These are phyloP conservation scores for Cephus cinctus DNA, from an alignment of 1,140 invertebrate genomes.

Conservation along the genomic window DNA sequence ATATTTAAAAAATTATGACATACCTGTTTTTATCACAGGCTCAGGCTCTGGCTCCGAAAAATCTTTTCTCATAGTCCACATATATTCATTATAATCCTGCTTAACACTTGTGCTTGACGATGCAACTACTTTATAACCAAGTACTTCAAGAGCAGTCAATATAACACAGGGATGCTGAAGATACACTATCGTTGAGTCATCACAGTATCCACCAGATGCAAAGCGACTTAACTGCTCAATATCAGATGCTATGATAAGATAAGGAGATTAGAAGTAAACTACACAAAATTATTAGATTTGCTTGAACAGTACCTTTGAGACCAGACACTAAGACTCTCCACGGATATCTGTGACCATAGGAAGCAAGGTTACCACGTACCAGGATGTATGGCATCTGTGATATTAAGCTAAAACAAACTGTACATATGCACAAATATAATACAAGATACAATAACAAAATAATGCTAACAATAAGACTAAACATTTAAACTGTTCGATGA, in stretches of 20 bases:
- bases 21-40: constrained; percentile 45
- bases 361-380: constrained; percentile 81
- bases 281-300: too few relatives aligned
- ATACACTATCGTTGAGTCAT: constrained; percentile 78
- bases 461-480: too few relatives aligned
- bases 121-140: constrained; percentile 83
- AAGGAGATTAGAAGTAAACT: not conserved
- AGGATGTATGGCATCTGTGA: constrained; percentile 80
- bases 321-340: constrained; percentile 82
- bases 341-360: constrained; percentile 79
- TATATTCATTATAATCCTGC: constrained; percentile 85
- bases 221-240: constrained; percentile 77
- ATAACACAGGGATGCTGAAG: constrained; percentile 84
- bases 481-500: too few relatives aligned
- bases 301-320: constrained; percentile 69
- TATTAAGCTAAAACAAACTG: constrained; percentile 30
- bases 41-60: constrained; percentile 75
- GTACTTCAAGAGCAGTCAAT: constrained; percentile 79
- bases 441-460: too few relatives aligned
- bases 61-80: constrained; percentile 90
- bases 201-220: constrained; percentile 76
- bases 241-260: constrained; percentile 66
- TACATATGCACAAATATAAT: not conserved
- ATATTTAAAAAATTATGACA: constrained; percentile 8
- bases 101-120: constrained; percentile 81